A percentile compares a stretch with the other conserved stretches of the same genome.
Conservation (phyloP, 53 echinoderm and acorn worm species). For the Mesocentrotus franciscanus region DNA sequence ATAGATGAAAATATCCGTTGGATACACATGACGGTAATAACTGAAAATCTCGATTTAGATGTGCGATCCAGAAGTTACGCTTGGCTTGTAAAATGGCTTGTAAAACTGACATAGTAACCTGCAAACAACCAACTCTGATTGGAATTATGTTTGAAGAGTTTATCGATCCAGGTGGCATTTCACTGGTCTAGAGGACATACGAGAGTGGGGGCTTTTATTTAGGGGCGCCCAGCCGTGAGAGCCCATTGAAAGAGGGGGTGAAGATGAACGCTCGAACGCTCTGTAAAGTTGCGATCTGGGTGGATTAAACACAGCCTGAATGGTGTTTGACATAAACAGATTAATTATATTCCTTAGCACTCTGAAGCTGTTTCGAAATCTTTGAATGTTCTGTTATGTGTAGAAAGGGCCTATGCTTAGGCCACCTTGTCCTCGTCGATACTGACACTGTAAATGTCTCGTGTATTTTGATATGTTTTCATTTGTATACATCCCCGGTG, state of each 20-base stretch:
- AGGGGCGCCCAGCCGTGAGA: not conserved
- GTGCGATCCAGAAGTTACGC: not conserved
- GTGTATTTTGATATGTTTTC: no score
- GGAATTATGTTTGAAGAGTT: constrained; percentile 13
- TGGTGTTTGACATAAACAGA: not conserved
- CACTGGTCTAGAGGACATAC: not conserved
- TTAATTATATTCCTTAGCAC: not conserved
- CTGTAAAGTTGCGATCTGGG: not conserved
- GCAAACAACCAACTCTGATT: constrained; percentile 27
- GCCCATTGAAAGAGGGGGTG: not conserved
- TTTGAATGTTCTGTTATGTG: no score
- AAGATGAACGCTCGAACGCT: not conserved
- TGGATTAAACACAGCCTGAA: not conserved
- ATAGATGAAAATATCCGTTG: no score
- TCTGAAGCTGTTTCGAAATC: not conserved
- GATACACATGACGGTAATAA: no score
- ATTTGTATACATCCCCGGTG: no score
- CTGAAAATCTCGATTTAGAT: not conserved
- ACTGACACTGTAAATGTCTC: no score
- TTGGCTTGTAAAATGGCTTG: no score
- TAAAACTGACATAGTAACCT: constrained; percentile 6
- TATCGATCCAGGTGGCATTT: not conserved
- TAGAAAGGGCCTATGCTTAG: no score
- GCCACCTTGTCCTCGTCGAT: no score
- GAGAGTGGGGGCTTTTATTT: not conserved